Conservation (phyloP, 2,888 invertebrate species). For the Catotricha subobsoleta region DNA sequence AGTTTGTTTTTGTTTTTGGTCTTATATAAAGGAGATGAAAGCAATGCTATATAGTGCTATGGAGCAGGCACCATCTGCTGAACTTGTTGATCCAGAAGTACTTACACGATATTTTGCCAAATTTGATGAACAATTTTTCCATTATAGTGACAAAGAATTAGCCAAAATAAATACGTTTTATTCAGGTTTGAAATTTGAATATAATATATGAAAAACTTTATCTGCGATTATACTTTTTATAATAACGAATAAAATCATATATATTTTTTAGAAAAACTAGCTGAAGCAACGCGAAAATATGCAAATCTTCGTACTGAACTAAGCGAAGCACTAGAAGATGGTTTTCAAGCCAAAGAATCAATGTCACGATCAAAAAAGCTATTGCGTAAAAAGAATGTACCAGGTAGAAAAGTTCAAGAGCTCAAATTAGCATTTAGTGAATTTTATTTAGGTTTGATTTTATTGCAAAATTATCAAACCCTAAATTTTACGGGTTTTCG, state of each 20-base stretch:
- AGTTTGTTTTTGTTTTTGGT: background rate
- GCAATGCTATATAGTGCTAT: conserved; percentile 61
- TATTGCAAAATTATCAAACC: conserved; percentile 76
- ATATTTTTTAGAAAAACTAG: conserved; percentile 52
- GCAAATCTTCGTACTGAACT: conserved; percentile 55
- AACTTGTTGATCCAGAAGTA: conserved; percentile 50
- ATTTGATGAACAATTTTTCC: conserved; percentile 73
- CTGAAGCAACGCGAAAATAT: conserved; percentile 69
- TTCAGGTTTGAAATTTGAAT: conserved; percentile 25
- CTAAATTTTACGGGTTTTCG: conserved; percentile 78
- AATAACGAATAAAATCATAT: conserved; percentile 2
- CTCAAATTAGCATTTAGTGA: conserved; percentile 77
- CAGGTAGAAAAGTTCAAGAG: conserved; percentile 56
- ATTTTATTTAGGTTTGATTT: conserved; percentile 70
- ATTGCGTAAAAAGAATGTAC: conserved; percentile 30
- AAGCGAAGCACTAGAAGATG: conserved; percentile 32
- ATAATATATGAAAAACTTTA: background rate
- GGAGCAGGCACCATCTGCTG: conserved; percentile 58
- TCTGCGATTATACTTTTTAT: background rate
- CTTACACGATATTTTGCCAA: conserved; percentile 54
- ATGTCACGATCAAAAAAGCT: conserved; percentile 26
- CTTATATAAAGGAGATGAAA: conserved; percentile 52
- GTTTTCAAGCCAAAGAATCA: conserved; percentile 23
- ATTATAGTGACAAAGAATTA: conserved; percentile 67
- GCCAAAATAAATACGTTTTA: conserved; percentile 80